Conservation (phyloP, 2,797 vertebrate genomes). For the Anniella stebbinsi region DNA sequence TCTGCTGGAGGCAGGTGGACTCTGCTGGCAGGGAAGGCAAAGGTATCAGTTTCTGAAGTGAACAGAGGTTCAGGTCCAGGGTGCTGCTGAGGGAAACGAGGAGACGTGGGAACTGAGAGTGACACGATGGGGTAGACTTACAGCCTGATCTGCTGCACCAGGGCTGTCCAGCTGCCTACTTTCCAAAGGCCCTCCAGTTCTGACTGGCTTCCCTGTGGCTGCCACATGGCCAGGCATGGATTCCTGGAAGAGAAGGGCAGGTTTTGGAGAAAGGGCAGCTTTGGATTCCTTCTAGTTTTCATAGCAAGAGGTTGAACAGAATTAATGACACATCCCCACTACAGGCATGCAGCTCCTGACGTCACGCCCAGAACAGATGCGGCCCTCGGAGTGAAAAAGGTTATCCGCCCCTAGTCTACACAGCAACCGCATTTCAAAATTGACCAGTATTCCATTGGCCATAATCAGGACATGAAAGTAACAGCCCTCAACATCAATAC, state of each 20-base stretch:
- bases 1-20: neutral
- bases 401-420: too few relatives aligned
- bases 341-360: too few relatives aligned
- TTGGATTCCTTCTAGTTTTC: slow-evolving; percentile 38
- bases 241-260: slow-evolving; percentile 37
- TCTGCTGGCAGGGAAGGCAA: neutral
- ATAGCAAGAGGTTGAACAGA: neutral
- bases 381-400: too few relatives aligned
- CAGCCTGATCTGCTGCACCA: neutral
- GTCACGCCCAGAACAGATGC: too few relatives aligned
- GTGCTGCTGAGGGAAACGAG: neutral
- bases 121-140: neutral
- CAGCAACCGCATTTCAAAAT: too few relatives aligned
- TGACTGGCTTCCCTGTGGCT: neutral
- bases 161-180: neutral
- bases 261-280: slow-evolving; percentile 22
- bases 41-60: neutral
- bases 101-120: neutral
- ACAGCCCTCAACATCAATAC: too few relatives aligned
- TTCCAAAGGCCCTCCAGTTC: neutral
- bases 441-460: too few relatives aligned
- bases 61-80: neutral
- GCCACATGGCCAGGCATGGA: neutral
- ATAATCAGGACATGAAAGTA: neutral
- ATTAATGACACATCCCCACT: neutral